Base-by-base conservation (phyloP, 2,888 invertebrate species). In the Harmothoe impar region DNA sequence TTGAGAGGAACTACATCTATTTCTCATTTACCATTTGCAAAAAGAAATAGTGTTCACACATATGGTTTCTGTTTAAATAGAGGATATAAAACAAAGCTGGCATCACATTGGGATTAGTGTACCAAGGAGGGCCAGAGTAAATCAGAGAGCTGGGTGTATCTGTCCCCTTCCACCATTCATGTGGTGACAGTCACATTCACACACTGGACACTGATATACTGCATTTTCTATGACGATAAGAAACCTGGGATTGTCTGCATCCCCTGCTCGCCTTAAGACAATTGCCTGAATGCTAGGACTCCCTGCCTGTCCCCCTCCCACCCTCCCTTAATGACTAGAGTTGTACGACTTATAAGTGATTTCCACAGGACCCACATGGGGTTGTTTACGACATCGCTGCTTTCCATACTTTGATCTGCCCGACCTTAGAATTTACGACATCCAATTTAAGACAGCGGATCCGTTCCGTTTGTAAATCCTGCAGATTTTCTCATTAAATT, bases 401-500 rank as follows among this genome's bases (percentile, higher is more conserved):
- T 15, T 25, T 72, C 72, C 25, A n/a, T n/a, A 72, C 72, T 72
- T 72, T 72, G 72, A 72, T 29, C n/a, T 72, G 72, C 72, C 0
- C 25, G 20, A 3, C 17, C 72, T 72, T 29, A 17, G 7, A 29
- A 72, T 72, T 72, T 72, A 72, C 72, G 72, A 72, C 31, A 29
- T 29, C 5, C 29, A 17, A 23, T 72, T 25, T 25, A 15, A 72
- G 72, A 72, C 72, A 72, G 31, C 29, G 15, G 31, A n/a, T 72
- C 72, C 29, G 17, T 29, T 72, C 17, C 72, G 72, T 72, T 72
- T 72, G 72, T 72, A 25, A 72, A 72, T 29, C 72, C 72, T 29
- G 29, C 72, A 29, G 31, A 72, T 72, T 72, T 72, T n/a, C 72
- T 72, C 25, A 72, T 72, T 72, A 72, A 72, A 72, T 29, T 29